Evolutionary conservation across 2,797 vertebrate genomes (phyloP), one percentile per base, ranked within the genome.

Genomic region (Sebastes diaconus): DNA sequence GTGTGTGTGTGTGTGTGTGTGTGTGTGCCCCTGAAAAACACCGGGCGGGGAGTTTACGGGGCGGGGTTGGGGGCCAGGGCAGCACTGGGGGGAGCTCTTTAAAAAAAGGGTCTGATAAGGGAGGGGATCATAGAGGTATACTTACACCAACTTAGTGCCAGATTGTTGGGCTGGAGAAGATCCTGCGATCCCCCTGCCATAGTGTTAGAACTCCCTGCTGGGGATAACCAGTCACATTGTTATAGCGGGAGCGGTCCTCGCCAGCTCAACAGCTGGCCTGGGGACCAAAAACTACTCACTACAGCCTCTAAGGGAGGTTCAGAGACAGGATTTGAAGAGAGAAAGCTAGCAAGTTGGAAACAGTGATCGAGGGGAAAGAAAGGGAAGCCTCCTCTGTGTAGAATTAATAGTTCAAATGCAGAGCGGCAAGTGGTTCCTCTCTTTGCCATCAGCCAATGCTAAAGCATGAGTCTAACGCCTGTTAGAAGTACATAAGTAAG

Each of bases 91-190:
- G 85, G 85, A 81, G 81, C 70, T 86, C 54, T 83, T 81, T 22
- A 72, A 81, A 80, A 52, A 75, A 79, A 67, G 60, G 66, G 60
- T 88, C 83, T 89, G 77, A 82, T 79, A 85, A 82, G 81, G 90
- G 90, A 84, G 85, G 91, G 92, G 86, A 81, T 91, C 85, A 86
- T 88, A 91, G 88, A 94, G 78, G 83, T 82, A 96, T 96, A 96
- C 96, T 96, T 96, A 96, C 96, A 96, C 96, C 96, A 96, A 96
- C 95, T 96, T 88, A 96, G 93, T 78, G 95, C 95, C 95, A 96
- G 96, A 95, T 96, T 96, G 96, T 96, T 96, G 96, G 96, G 95
- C 94, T 96, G 96, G 91, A 96, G 94, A 94, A 96, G 94, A 92
- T 96, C 96, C 95, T 96, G 96, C 82, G 96, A 96, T 84, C 96